Conservation (phyloP, 1,140 invertebrate genomes). For the Heterodera carotae region DNA sequence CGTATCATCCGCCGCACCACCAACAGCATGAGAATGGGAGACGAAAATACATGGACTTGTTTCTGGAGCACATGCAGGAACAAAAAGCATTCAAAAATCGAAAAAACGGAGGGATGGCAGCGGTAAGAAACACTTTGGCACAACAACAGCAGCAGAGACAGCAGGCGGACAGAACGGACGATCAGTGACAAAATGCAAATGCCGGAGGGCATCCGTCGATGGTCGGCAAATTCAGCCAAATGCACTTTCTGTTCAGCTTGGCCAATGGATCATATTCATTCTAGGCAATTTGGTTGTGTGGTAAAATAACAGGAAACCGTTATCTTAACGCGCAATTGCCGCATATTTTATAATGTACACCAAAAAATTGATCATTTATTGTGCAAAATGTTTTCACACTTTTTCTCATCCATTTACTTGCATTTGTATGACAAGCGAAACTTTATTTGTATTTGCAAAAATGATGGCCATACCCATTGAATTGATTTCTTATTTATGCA, state of each 20-base stretch:
- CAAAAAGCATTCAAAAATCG: constrained; percentile 24
- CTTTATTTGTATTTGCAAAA: not conserved
- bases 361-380: not conserved
- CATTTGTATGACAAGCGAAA: not conserved
- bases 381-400: not conserved
- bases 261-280: too few relatives aligned
- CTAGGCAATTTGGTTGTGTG: too few relatives aligned
- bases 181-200: not conserved
- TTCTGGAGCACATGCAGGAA: constrained; percentile 30
- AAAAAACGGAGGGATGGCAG: constrained; percentile 16
- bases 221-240: too few relatives aligned
- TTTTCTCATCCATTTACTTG: not conserved
- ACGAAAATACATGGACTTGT: constrained; percentile 27
- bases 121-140: constrained; percentile 3
- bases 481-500: not conserved
- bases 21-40: constrained; percentile 8
- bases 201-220: not conserved
- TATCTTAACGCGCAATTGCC: too few relatives aligned
- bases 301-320: too few relatives aligned
- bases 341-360: too few relatives aligned
- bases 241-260: too few relatives aligned
- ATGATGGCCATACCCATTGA: too few relatives aligned
- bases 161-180: not conserved
- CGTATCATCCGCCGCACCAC: constrained; percentile 3
- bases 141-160: constrained; percentile 7